Conservation (phyloP, 2,888 invertebrate genomes). For the Acholoe squamosa region DNA sequence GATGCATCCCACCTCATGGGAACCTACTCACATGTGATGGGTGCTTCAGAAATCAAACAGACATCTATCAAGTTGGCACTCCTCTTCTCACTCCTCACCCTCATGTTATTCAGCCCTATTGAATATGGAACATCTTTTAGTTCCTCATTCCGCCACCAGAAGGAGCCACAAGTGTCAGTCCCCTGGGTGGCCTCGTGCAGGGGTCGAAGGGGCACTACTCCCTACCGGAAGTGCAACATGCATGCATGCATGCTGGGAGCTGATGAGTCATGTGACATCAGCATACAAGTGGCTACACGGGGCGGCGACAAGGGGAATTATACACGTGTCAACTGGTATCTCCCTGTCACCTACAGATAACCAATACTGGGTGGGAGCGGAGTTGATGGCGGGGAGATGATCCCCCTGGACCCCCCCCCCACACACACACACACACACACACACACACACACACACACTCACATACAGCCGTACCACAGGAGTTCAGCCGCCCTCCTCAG, state of each 20-base stretch:
- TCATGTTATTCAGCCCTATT: no score
- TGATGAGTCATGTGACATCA: conserved; percentile 19
- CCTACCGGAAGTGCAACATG: no score
- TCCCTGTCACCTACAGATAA: not conserved
- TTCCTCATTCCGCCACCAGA: no score
- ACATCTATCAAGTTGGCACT: no score
- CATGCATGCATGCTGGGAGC: not conserved
- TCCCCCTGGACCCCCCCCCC: not conserved
- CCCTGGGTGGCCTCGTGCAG: not conserved
- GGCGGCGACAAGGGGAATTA: not conserved
- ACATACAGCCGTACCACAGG: not conserved
- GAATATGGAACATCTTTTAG: no score
- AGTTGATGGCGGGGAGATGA: no score
- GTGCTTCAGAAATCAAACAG: no score
- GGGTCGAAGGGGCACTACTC: not conserved
- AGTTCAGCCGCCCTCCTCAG: not conserved
- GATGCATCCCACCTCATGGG: no score
- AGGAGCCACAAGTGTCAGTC: no score
- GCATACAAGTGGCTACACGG: not conserved
- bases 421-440: not conserved
- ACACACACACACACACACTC: not conserved
- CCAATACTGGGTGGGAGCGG: not conserved
- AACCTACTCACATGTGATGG: no score
- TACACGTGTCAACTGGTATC: not conserved
- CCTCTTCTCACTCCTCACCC: no score